These are phyloP conservation scores for Ischnus inquisitorius DNA, from an alignment of 2,888 invertebrate genomes.

Conservation along the genomic window DNA sequence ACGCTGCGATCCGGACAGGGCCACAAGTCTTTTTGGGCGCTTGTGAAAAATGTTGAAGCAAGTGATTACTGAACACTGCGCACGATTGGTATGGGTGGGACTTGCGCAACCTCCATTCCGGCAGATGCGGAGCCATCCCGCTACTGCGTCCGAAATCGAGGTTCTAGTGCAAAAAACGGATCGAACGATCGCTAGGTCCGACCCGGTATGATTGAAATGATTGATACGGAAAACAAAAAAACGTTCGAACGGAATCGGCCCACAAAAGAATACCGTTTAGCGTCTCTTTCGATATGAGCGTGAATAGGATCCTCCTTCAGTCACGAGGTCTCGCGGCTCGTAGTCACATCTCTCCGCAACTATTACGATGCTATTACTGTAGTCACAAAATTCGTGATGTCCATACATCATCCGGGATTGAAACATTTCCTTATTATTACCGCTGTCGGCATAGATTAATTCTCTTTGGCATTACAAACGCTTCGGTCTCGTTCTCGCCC, in stretches of 20 bases:
- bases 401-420: conserved; percentile 84
- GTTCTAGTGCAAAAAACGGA: too few species aligned
- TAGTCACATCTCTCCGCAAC: not conserved
- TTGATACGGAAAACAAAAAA: too few species aligned
- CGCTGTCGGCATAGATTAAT: conserved; percentile 85
- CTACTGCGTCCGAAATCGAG: too few species aligned
- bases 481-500: conserved; percentile 43
- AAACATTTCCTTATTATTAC: conserved; percentile 85
- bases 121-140: too few species aligned
- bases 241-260: conserved; percentile 58
- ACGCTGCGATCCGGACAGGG: too few species aligned
- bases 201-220: too few species aligned
- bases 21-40: too few species aligned
- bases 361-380: conserved; percentile 20
- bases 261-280: conserved; percentile 38
- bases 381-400: conserved; percentile 69
- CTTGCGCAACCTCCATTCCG: too few species aligned
- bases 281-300: conserved; percentile 4
- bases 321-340: conserved; percentile 32
- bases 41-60: too few species aligned
- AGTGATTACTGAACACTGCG: too few species aligned
- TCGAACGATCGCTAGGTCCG: too few species aligned
- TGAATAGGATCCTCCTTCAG: conserved; percentile 34
- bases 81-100: too few species aligned
- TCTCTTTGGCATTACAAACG: conserved; percentile 80